Evolutionary conservation across 1,140 invertebrate species (phyloP), one percentile per base, ranked within the genome.

Genomic region (Trachymyrmex cornetzi): DNA sequence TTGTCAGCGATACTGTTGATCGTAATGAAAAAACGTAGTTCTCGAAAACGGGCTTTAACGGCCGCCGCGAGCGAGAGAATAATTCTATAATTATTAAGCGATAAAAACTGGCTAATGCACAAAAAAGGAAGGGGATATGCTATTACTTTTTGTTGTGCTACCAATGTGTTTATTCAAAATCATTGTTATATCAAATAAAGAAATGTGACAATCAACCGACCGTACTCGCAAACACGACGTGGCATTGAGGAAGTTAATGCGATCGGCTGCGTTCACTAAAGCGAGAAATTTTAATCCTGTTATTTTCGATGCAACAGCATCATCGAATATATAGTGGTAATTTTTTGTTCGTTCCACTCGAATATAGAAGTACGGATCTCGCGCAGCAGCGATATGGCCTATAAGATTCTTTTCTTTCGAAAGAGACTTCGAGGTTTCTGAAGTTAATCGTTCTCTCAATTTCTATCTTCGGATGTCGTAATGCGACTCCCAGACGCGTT

Each of bases 31-130:
- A 61, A 84, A 75, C 27, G 14, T n/a, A 16, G 48, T 30, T 48
- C 69, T 84, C 69, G 38, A 84, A 84, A 84, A 75, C 12, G 57
- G 34, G 44, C 69, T 61, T 22, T 14, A n/a, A 44, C 34, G 7
- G 67, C 67, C 24, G 38, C 38, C 12, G 64, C 44, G 77, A 38
- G 64, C n/a, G n/a, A n/a, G n/a, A n/a, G n/a, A n/a, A n/a, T n/a
- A n/a, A n/a, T 71, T 34, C 80, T 44, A 75, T 84, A 84, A 84
- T 74, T 59, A 84, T 61, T 57, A 14, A 48, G n/a, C 69, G 55
- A 75, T 57, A 84, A 84, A 84, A 84, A 84, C 80, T 48, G 80
- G 69, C 57, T 24, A 30, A 59, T 84, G 38, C 38, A 55, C 24
- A 38, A 24, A 64, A 64, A 66, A 48, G 59, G 27, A 30, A 66